These are phyloP conservation scores for Zaprionus nigranus DNA, from an alignment of 1,140 invertebrate species.

Conservation along the genomic window DNA sequence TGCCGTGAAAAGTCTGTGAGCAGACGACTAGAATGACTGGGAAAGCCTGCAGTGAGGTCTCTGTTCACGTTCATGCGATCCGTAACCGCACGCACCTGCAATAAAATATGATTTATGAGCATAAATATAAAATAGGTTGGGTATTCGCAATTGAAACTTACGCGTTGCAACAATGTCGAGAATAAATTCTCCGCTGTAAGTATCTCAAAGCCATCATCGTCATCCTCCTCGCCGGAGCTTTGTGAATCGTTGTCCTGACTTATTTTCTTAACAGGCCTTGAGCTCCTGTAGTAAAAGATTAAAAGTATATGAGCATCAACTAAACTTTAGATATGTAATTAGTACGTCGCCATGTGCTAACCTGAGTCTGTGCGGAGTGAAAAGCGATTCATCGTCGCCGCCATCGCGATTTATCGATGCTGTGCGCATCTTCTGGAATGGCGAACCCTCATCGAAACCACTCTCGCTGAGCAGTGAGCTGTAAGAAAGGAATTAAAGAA, in stretches of 20 bases:
- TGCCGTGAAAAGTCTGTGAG: slow-evolving; percentile 81
- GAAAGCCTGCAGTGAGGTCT: slow-evolving; percentile 81
- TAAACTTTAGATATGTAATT: slow-evolving; percentile 11
- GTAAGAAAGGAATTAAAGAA: slow-evolving; percentile 6
- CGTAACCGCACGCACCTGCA: slow-evolving; percentile 91
- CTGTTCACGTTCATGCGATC: slow-evolving; percentile 94
- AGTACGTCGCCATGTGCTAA: slow-evolving; percentile 46
- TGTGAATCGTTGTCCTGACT: slow-evolving; percentile 91
- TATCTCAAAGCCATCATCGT: slow-evolving; percentile 95
- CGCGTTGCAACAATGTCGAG: slow-evolving; percentile 93
- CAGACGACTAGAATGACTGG: slow-evolving; percentile 82
- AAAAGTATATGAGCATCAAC: slow-evolving; percentile 14
- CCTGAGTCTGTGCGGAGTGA: slow-evolving; percentile 90
- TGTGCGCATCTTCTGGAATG: slow-evolving; percentile 86
- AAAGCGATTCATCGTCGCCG: slow-evolving; percentile 85
- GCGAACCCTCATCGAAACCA: slow-evolving; percentile 90
- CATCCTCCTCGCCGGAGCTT: slow-evolving; percentile 94
- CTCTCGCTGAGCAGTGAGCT: slow-evolving; percentile 88
- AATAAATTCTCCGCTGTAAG: slow-evolving; percentile 95
- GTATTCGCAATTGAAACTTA: slow-evolving; percentile 78
- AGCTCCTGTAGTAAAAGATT: slow-evolving; percentile 86
- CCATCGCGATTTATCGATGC: slow-evolving; percentile 85
- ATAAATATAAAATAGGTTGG: background rate
- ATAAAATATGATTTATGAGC: slow-evolving; percentile 31
- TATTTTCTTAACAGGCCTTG: slow-evolving; percentile 88